Conservation (phyloP, 2,797 vertebrate genomes). For the Rhynchonycteris naso region DNA sequence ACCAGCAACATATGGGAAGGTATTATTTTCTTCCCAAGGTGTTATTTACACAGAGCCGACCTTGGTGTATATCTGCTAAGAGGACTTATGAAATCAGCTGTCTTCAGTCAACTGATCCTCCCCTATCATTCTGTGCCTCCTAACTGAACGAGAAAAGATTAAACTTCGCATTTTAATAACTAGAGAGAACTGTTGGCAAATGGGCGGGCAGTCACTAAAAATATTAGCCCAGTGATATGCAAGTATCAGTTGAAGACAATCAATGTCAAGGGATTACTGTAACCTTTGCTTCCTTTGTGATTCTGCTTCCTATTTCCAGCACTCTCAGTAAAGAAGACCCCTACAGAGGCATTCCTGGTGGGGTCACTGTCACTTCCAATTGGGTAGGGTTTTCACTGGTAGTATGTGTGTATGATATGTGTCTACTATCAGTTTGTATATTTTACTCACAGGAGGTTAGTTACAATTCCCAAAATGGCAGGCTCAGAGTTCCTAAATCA, state of each 20-base stretch:
- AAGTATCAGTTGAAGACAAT: neutral
- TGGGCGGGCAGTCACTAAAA: neutral
- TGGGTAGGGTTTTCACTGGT: neutral
- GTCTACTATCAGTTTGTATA: neutral
- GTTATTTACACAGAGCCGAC: neutral
- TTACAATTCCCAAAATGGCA: neutral
- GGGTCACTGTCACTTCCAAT: neutral
- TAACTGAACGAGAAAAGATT: neutral
- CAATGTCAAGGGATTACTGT: neutral
- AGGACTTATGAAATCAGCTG: neutral
- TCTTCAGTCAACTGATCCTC: neutral
- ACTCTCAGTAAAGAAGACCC: neutral
- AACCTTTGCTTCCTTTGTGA: neutral
- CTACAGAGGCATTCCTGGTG: neutral
- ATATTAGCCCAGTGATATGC: neutral
- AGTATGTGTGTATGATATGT: neutral
- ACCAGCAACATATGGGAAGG: neutral
- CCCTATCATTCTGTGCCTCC: neutral
- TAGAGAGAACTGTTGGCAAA: neutral
- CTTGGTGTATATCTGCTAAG: neutral
- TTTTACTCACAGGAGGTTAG: neutral
- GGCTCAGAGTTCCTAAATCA: neutral
- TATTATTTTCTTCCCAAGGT: neutral
- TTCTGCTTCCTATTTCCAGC: neutral
- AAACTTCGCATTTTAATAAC: neutral